Evolutionary conservation across 2,797 vertebrate species (phyloP), one percentile per base, ranked within the genome.

Genomic region (Brachyalestes nurse): DNA sequence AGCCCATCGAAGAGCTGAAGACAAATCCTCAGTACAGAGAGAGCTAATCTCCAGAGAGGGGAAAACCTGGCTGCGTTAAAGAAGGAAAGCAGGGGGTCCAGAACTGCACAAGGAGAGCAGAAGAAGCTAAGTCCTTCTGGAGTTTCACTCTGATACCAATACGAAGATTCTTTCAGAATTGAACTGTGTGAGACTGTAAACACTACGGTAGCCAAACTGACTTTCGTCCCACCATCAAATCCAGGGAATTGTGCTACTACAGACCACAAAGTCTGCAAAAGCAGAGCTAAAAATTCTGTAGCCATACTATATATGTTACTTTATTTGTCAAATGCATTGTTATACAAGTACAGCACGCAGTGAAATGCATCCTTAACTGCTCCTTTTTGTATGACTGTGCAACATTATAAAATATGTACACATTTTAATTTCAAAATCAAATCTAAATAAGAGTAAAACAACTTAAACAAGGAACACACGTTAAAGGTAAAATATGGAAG

Each of bases 1-100:
- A 75, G 53, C 61, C 69, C 55, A 64, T 74, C 45, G 67, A 82
- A 74, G 77, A 53, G 40, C 42, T 51, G 47, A 51, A 58, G 72
- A 49, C 57, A 77, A 85, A 82, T 79, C 64, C 58, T 70, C 28
- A 72, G 81, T 28, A 23, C 49, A 75, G 34, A 77, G 25, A 60
- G 25, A 12, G 19, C 64, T 57, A 76, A 75, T 65, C 81, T 64
- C 53, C 23, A 21, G 67, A 40, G 28, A 61, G 16, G 5, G 45
- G 42, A 28, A 34, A 74, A 77, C 42, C 58, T 34, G 51, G 47
- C 40, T 42, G 28, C n/a, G n/a, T 64, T 45, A 58, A 17, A 58
- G 23, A 55, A 49, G 77, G 40, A 55, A 49, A 78, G 47, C 16
- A 17, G 4, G 23, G 23, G 51, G 42, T 79, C 45, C 28, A 72